Evolutionary conservation across 2,113 vertebrate species (phyloP).

Genomic region (Balaeniceps rex): DNA sequence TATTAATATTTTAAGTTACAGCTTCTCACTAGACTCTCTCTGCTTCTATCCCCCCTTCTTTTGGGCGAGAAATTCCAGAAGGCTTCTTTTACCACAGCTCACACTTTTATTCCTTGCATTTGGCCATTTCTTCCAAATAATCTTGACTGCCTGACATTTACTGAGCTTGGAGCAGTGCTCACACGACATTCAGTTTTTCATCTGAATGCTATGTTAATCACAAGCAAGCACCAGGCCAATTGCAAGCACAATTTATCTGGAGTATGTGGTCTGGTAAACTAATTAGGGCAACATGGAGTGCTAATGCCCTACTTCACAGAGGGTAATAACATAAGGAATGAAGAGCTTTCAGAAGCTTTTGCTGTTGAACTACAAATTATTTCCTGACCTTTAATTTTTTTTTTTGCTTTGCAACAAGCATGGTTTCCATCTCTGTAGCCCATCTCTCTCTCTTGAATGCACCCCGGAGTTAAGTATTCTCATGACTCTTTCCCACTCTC

Average conservation of each 20-base stretch:
- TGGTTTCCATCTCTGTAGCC: neutral
- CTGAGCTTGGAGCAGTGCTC: neutral
- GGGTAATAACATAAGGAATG: slow-evolving; percentile 14
- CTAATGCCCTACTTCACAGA: slow-evolving; percentile 24
- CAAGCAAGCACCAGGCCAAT: neutral
- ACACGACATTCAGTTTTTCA: slow-evolving; percentile 10
- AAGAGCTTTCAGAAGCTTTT: slow-evolving; percentile 24
- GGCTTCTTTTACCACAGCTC: neutral
- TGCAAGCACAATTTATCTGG: slow-evolving; percentile 8
- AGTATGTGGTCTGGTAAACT: slow-evolving; percentile 35
- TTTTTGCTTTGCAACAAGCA: neutral
- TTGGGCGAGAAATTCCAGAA: slow-evolving; percentile 40
- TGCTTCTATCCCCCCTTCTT: neutral
- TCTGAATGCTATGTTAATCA: slow-evolving; percentile 31
- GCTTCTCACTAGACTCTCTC: slow-evolving; percentile 24
- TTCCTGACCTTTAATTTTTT: slow-evolving; percentile 41
- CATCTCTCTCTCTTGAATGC: neutral
- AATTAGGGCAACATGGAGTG: slow-evolving; percentile 43
- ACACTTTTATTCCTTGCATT: neutral
- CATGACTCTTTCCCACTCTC: neutral
- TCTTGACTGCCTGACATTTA: slow-evolving; percentile 31
- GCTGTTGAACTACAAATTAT: slow-evolving; percentile 28
- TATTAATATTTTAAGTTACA: slow-evolving; percentile 71
- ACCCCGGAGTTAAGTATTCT: neutral
- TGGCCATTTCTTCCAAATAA: slow-evolving; percentile 1